Conservation (phyloP, 2,797 vertebrate genomes). For the Spea hammondii region DNA sequence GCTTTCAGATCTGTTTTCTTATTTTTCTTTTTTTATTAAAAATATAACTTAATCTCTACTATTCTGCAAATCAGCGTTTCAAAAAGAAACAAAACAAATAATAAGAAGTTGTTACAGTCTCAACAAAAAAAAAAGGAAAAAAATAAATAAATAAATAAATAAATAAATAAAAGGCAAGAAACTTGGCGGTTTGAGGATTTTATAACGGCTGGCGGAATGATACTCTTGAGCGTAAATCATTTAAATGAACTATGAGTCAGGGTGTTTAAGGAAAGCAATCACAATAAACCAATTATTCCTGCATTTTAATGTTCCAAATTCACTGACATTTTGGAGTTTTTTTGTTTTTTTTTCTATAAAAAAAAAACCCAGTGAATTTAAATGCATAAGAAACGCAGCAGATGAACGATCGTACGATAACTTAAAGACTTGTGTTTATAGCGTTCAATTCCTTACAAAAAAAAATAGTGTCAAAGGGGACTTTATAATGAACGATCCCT, state of each 20-base stretch:
- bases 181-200: constrained; percentile 25
- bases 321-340: constrained; percentile 33
- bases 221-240: constrained; percentile 36
- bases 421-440: constrained; percentile 39
- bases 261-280: constrained; percentile 36
- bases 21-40: constrained; percentile 8
- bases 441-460: constrained; percentile 25
- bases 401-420: constrained; percentile 21
- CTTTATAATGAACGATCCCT: constrained; percentile 35
- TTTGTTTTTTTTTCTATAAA: constrained; percentile 15
- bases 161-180: background rate
- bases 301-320: constrained; percentile 34
- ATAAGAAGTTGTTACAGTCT: background rate
- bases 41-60: constrained; percentile 2
- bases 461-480: constrained; percentile 24
- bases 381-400: constrained; percentile 16
- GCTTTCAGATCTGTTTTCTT: too few species aligned
- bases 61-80: constrained; percentile 15
- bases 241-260: constrained; percentile 39
- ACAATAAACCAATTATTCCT: constrained; percentile 47
- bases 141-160: background rate
- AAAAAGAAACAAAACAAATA: constrained; percentile 3
- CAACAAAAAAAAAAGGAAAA: constrained; percentile 6
- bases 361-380: constrained; percentile 6
- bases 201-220: constrained; percentile 36